Base-by-base conservation (phyloP, 1,140 invertebrate species). In the Tetranychus urticae region DNA sequence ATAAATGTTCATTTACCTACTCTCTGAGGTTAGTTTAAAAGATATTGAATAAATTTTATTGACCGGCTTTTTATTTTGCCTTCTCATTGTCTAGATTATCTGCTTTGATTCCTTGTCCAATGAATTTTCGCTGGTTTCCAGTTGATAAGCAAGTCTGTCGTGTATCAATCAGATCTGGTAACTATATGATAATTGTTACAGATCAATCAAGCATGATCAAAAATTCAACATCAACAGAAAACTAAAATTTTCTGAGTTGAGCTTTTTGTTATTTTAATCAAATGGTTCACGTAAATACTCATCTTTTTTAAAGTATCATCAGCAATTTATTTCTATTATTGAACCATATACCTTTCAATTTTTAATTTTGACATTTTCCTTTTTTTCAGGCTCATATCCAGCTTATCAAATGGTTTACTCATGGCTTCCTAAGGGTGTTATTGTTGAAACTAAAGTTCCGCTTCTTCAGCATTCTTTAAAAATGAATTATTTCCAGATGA, bases 141-240 rank as follows among this genome's bases (percentile, higher is more conserved):
- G 84, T 86, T 81, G 84, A 87, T 68, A 82, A 83, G 65, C 84
- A 86, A 75, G 78, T 80, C 3, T 87, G 84, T 69, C 80, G 81
- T 13, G 81, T 88, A 65, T 81, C 81, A 65, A 81, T 88, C 62
- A 84, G 86, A 72, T 86, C 83, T 70, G 86, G 84, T 86, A 71
- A 82, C 83, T 82, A 67, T 46, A 37, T 62, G 65, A 54, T 39
- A 57, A 8, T 14, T 34, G 33, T 42, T 59, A 48, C 12, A 42
- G 10, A 6, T 42, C 5, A 42, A 42, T 42, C 39, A 42, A 42
- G 39, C 39, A 6, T 10, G 39, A 42, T 5, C 5, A 42, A 42
- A 42, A 42, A 42, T 6, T 42, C 39, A 1, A 42, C 39, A 42
- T 23, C 23, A 42, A 42, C 5, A 42, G 10, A 42, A 6, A 42